Base-by-base conservation (phyloP, 2,797 vertebrate species). In the Chiroxiphia lanceolata region DNA sequence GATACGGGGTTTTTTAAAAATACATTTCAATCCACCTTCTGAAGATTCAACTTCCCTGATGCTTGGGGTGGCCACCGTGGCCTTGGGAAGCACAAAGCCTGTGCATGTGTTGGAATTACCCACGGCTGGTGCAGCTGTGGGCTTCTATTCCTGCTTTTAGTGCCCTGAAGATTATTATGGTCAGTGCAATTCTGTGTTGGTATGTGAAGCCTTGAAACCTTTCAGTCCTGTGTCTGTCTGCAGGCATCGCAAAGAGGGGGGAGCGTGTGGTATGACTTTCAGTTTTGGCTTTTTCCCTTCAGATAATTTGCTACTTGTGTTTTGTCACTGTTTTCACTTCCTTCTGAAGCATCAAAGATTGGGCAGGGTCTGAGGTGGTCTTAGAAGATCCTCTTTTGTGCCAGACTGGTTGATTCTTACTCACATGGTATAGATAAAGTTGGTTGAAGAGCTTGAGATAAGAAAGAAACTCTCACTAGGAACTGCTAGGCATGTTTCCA, bases 11-110 rank as follows among this genome's bases (percentile, higher is more conserved):
- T 86, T 75, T 94, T 94, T 85, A 20, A 83, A 87, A 40, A 25
- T 0, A 0, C 22, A 0, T 91, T 91, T 80, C 31, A 79, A 0
- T 81, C 13, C 23, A 60, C 3, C 44, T 65, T 40, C 34, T 65
- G 75, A 38, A 38, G 75, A 48, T 38, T 8, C 2, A 51, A 31
- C 60, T 51, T 51, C 67, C 27, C 44, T 63, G 50, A 3, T 76
- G 77, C 64, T 83, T 1, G 1, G 36, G 64, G 47, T 65, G 64
- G 18, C 51, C 26, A 1, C 50, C 13, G n/a, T 33, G 56, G 64
- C 69, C 17, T 19, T 53, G 85, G 76, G 42, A 7, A 74, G 26
- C 84, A 54, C 1, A 1, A 25, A 80, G 33, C 56, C 25, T 38
- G 4, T 77, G 40, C 33, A 3, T 4, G 3, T 48, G 25, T 78